Conservation (phyloP, 2,113 vertebrate genomes). For the Piaya cayana region DNA sequence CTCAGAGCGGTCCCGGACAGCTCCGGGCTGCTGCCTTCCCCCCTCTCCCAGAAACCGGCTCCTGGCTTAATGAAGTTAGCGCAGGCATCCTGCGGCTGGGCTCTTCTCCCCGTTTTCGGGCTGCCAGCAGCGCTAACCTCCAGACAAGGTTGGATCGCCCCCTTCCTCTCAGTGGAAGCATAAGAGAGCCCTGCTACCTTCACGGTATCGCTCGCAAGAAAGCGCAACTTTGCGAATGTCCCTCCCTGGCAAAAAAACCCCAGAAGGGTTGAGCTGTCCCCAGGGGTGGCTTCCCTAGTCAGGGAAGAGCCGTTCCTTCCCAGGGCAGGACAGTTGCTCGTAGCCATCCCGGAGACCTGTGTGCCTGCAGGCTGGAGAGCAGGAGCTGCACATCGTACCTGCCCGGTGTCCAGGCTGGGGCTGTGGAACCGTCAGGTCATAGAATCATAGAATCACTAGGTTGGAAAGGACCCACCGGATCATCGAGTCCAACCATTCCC, state of each 20-base stretch:
- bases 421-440: not conserved
- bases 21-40: not conserved
- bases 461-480: too few species aligned
- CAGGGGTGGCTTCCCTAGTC: not conserved
- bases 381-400: not conserved
- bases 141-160: not conserved
- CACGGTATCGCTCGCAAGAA: not conserved
- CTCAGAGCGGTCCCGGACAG: not conserved
- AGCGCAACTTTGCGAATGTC: not conserved
- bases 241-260: not conserved
- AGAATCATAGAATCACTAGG: too few species aligned
- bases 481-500: too few species aligned
- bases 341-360: not conserved
- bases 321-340: not conserved
- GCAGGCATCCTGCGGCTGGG: not conserved
- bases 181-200: rapidly evolving
- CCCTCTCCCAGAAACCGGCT: not conserved
- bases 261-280: not conserved
- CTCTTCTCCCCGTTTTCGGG: not conserved
- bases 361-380: not conserved
- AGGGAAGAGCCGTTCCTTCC: not conserved
- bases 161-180: not conserved
- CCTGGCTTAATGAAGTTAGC: not conserved
- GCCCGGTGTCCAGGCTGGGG: not conserved
- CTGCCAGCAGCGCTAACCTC: not conserved